Percentiles rank a stretch among this genome's conserved stretches.
Evolutionary conservation across 2,888 invertebrate species (phyloP).

Genomic region (Acronicta alni): DNA sequence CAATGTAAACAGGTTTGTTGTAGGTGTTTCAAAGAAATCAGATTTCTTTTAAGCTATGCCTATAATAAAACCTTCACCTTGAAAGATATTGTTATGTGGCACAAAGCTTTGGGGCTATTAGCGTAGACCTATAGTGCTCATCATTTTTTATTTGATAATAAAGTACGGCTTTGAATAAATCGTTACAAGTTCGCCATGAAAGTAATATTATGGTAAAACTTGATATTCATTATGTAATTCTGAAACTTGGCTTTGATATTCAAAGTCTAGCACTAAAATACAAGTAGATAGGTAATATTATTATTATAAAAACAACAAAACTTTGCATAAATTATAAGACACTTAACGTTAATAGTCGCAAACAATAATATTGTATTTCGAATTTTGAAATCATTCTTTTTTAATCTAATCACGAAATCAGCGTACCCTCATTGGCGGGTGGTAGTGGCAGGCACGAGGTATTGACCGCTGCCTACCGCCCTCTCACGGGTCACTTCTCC

Average conservation of each 20-base stretch:
- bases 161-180: constrained; percentile 33
- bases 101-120: constrained; percentile 30
- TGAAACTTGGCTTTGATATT: not conserved
- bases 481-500: constrained; percentile 65
- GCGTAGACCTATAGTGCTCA: constrained; percentile 29
- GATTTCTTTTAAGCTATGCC: not conserved
- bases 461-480: constrained; percentile 77
- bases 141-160: constrained; percentile 42
- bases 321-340: not conserved
- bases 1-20: no score
- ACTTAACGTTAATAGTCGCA: constrained; percentile 28
- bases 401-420: constrained; percentile 79
- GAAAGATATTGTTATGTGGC: constrained; percentile 28
- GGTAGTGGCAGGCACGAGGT: constrained; percentile 79
- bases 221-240: not conserved
- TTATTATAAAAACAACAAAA: not conserved
- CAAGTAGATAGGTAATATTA: no score
- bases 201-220: constrained; percentile 23
- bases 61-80: constrained; percentile 29
- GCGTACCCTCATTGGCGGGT: constrained; percentile 71
- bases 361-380: constrained; percentile 56
- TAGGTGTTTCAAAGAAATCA: not conserved
- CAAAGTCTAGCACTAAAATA: no score
- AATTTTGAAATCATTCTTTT: constrained; percentile 68
- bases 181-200: constrained; percentile 27